Evolutionary conservation across 2,797 vertebrate species (phyloP), one percentile per base, ranked within the genome.

Genomic region (Rallus crepitans): DNA sequence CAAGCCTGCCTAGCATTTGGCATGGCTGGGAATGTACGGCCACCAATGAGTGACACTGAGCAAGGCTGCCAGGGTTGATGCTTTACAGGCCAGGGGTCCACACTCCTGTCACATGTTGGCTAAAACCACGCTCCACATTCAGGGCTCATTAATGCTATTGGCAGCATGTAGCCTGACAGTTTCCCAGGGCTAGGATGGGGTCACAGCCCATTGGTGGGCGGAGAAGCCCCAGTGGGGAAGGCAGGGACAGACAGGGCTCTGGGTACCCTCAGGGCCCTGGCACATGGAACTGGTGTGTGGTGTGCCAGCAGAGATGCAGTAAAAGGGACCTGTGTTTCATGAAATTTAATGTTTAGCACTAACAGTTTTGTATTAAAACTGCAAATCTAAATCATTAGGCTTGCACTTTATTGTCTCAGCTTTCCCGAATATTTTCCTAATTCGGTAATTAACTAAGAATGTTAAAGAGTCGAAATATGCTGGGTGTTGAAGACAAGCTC

Each of bases 1-100:
- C 42, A 31, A 57, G 9, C 33, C 50, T 59, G 13, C 31, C 70
- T 45, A 50, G 45, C 7, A 1, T 45, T 73, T 40, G 39, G 31
- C 42, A 55, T 50, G 56, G 33, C 39, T 69, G 15, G 56, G 35
- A 35, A 19, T 4, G 4, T 5, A 1, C 2, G 1, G 40, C n/a
- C 39, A 30, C 37, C 1, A 0, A 15, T 0, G 2, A 37, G 33
- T 33, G 30, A 27, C 30, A 9, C 39, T 27, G 68, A 31, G 17
- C 20, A 17, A 42, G 33, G 23, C 65, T 59, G 33, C 33, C 1
- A 1, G 39, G 52, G 27, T 21, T 18, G 48, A 35, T 15, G 21
- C 12, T 3, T 18, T 48, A 37, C 31, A 55, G 20, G 39, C 12
- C 39, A 39, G 15, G 47, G 45, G 24, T 8, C 35, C 8, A 14